Evolutionary conservation across 2,888 invertebrate species (phyloP), one percentile per base, ranked within the genome.

Genomic region (Rotaria sp.): DNA sequence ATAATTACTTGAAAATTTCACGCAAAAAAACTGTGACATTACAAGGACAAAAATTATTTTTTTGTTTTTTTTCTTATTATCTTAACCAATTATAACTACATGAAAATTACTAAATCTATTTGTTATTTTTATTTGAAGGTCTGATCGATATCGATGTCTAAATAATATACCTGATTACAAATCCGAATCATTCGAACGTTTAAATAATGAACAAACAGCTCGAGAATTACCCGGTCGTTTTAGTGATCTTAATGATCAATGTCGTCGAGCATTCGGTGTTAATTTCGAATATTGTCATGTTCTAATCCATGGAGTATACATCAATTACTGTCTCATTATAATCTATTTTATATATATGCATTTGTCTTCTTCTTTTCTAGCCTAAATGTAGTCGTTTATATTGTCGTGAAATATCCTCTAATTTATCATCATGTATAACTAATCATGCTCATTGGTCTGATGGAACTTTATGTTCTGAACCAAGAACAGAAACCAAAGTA

Each of bases 391-490:
- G 13, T 45, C 80, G 80, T 80, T 15, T 80, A n/a, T 80, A 45
- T n/a, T 80, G 80, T n/a, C 41, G 45, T 13, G 80, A 80, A 26
- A 41, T 41, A 15, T 45, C 2, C 11, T 41, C 80, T 5, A 80
- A 45, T 80, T 26, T 11, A 13, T 45, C 80, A 80, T 80, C 80
- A 45, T 80, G 80, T 45, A 80, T 80, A 26, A 80, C 80, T 18
- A 80, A 80, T 45, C 80, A 80, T 80, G 80, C 80, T 0, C 80
- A 41, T 45, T 80, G 80, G 80, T 80, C 80, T 45, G 80, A 80
- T 80, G 80, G 80, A n/a, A 80, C 80, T 5, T 1, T 13, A 45
- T 80, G 80, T n/a, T 45, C 41, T 45, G 80, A 45, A 24, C 13
- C 41, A 45, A 18, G 45, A 3, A 41, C 80, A 80, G 75, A 80